Base-by-base conservation (phyloP, 2,797 vertebrate species). In the Rhadinocentrus ornatus region DNA sequence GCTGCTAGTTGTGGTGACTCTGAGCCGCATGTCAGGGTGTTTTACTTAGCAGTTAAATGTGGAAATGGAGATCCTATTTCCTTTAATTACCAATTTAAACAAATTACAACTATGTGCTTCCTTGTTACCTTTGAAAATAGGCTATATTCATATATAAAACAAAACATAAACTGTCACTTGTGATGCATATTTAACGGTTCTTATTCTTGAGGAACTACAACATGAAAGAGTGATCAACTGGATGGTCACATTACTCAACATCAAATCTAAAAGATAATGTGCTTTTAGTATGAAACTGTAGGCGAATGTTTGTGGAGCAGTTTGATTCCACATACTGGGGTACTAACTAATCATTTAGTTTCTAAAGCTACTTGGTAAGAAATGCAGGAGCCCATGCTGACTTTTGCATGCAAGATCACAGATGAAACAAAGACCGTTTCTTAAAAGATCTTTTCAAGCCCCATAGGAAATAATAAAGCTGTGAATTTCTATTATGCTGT, bases 11-110 rank as follows among this genome's bases (percentile, higher is more conserved):
- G 50, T 35, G 54, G 24, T 9, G 62, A 9, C 66, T 26, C 41
- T 1, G 44, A 34, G 44, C 12, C 52, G 1, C 27, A 62, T 72
- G 20, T 58, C 32, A 27, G 9, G 44, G 59, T 66, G 48, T 69
- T 46, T 81, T 1, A 66, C 39, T 56, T 1, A 41, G 60, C 52
- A 32, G 39, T 22, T 62, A 74, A 76, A 82, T 73, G 18, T 8
- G 68, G 46, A 69, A 48, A 26, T 44, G 39, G 13, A 79, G 77
- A 71, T 86, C 67, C 22, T 7, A 62, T 60, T 88, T 84, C 75
- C 73, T 74, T 37, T 57, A 69, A 73, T 85, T 76, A 76, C 57
- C 73, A 66, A 31, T 34, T 44, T 27, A 60, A 64, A 77, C 64
- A 60, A 71, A 82, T 65, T 22, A 1, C 62, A 66, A 55, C 53